These are phyloP conservation scores for Galbula dea DNA, from an alignment of 2,113 vertebrate genomes.

Conservation along the genomic window DNA sequence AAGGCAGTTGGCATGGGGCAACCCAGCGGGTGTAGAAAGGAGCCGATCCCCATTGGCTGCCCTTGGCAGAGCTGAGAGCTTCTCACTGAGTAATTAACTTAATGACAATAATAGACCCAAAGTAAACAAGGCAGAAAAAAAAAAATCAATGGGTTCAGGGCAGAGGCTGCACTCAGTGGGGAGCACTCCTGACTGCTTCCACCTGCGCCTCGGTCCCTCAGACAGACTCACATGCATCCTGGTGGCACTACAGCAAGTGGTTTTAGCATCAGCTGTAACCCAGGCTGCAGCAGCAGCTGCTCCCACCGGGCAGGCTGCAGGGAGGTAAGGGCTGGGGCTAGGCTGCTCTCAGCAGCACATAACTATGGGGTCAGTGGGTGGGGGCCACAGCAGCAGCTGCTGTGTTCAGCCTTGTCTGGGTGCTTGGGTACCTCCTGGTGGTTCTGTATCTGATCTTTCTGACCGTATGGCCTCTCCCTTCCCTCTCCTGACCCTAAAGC, in stretches of 20 bases:
- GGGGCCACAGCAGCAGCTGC: neutral
- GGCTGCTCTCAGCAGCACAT: neutral
- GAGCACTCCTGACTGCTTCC: neutral
- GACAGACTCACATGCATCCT: neutral
- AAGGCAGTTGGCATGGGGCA: neutral
- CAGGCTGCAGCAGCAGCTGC: neutral
- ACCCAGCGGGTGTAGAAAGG: conserved; percentile 16
- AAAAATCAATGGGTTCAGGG: conserved; percentile 61
- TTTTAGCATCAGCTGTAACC: neutral
- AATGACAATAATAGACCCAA: conserved; percentile 67
- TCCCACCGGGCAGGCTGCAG: neutral
- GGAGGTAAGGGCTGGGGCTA: conserved; percentile 43
- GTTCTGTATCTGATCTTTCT: neutral
- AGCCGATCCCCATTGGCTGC: conserved; percentile 59
- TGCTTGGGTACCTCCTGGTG: neutral
- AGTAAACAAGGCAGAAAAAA: conserved; percentile 57
- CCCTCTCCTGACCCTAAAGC: neutral
- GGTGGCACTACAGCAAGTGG: neutral
- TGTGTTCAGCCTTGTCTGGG: neutral
- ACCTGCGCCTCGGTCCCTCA: neutral
- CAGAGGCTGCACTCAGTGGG: conserved; percentile 5
- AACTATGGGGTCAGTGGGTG: neutral
- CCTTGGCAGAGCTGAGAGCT: conserved; percentile 2
- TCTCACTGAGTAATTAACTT: conserved; percentile 62
- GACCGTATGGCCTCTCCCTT: neutral